Percentiles rank a stretch among this genome's conserved stretches.
These are phyloP conservation scores for Polyergus mexicanus DNA, from an alignment of 1,140 invertebrate species.

Conservation along the genomic window DNA sequence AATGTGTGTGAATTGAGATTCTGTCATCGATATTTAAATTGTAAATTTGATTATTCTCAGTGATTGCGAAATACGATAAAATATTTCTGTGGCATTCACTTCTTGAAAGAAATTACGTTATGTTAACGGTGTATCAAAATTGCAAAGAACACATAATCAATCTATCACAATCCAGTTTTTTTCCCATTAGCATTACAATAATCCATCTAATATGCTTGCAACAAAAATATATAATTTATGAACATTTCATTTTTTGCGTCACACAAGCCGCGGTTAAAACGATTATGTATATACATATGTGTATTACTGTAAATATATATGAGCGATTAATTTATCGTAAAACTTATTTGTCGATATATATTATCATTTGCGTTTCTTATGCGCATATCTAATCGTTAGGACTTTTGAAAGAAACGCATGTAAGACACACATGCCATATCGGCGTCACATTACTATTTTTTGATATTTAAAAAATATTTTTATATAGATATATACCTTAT, in stretches of 20 bases:
- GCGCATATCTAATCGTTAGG: slow-evolving; percentile 31
- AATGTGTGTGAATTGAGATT: slow-evolving; percentile 20
- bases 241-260: slow-evolving; percentile 17
- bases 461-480: not conserved
- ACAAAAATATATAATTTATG: slow-evolving; percentile 33
- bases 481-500: slow-evolving; percentile 2
- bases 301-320: slow-evolving; percentile 15
- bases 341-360: slow-evolving; percentile 41
- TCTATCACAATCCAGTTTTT: slow-evolving; percentile 5
- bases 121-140: slow-evolving; percentile 28
- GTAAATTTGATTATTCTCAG: slow-evolving; percentile 21
- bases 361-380: slow-evolving; percentile 44
- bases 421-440: slow-evolving; percentile 13
- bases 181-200: slow-evolving; percentile 48
- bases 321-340: slow-evolving; percentile 58
- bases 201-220: not conserved
- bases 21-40: slow-evolving; percentile 21
- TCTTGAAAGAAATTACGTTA: slow-evolving; percentile 21
- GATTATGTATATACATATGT: not conserved
- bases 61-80: slow-evolving; percentile 34
- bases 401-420: slow-evolving; percentile 33
- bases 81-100: slow-evolving; percentile 7
- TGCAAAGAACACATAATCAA: slow-evolving; percentile 13
- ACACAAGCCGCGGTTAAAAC: not conserved
- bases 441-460: not conserved